Percentiles rank a stretch among this genome's conserved stretches.
phyloP scores from a whole-genome alignment of 2,797 vertebrate genomes.

The Podarcis lilfordi region DNA sequence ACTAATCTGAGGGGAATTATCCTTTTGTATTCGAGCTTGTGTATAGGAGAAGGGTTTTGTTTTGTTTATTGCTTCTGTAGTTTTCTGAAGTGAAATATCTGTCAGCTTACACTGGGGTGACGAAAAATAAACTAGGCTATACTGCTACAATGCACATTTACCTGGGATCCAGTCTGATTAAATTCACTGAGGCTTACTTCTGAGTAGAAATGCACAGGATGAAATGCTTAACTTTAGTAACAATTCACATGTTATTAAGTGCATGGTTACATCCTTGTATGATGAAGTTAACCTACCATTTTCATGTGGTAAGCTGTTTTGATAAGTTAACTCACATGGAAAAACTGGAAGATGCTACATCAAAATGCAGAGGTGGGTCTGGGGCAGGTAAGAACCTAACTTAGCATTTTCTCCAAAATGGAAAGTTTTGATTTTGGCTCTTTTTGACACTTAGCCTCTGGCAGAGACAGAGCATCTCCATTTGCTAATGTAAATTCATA shows the following conservation, averaged over 20 bases:
- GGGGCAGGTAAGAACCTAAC: not conserved
- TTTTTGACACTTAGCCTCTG: too few species aligned
- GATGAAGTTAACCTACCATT: not conserved
- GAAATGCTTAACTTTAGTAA: not conserved
- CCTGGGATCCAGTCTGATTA: not conserved
- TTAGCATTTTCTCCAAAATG: not conserved
- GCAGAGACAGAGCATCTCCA: not conserved
- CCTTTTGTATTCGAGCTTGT: not conserved
- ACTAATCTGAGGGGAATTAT: not conserved
- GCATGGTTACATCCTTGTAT: too few species aligned
- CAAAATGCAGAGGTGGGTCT: not conserved
- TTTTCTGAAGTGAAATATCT: not conserved
- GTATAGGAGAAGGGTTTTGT: not conserved
- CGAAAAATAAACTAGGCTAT: not conserved
- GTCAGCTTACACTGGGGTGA: not conserved
- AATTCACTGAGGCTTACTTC: too few species aligned
- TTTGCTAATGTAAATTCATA: not conserved
- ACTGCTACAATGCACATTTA: not conserved
- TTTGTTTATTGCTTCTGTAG: not conserved
- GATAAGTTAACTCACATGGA: not conserved
- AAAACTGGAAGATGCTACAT: not conserved
- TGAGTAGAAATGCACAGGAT: not conserved
- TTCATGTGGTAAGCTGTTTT: not conserved
- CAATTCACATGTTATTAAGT: not conserved
- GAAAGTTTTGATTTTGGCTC: not conserved